phyloP scores from a whole-genome alignment of 2,113 vertebrate genomes.

The Rostratula benghalensis region DNA sequence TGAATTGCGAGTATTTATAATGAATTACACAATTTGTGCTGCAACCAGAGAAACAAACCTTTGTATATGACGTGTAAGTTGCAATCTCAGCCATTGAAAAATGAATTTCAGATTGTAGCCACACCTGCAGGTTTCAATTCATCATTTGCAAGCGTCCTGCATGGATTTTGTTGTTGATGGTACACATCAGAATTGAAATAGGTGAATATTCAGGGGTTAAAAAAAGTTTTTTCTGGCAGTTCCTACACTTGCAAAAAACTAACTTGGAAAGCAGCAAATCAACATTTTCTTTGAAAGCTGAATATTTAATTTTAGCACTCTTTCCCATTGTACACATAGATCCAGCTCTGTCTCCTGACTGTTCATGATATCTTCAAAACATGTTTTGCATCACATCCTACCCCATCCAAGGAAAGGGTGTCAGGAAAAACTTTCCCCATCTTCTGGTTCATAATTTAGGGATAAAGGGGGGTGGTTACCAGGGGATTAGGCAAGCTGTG shows the following conservation, averaged over 20 bases:
- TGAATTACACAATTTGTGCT: background rate
- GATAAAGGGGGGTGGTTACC: background rate
- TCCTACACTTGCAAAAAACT: background rate
- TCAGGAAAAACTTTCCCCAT: background rate
- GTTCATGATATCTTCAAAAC: background rate
- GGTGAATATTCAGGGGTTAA: background rate
- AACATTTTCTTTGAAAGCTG: background rate
- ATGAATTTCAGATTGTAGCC: background rate
- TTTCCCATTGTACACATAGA: background rate
- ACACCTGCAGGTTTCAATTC: background rate
- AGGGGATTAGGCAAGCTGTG: background rate
- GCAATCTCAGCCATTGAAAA: background rate
- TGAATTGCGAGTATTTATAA: slow-evolving; percentile 11
- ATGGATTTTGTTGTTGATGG: background rate
- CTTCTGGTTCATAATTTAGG: background rate
- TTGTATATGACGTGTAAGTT: background rate
- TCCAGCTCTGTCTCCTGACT: background rate
- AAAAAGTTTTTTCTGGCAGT: background rate
- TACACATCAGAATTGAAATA: background rate
- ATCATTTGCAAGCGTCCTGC: background rate
- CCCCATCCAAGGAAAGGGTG: background rate
- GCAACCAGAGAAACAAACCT: background rate
- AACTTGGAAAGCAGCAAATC: background rate
- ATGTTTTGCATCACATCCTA: fast-evolving
- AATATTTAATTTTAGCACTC: background rate